phyloP scores from a whole-genome alignment of 2,113 vertebrate species.

The Ochotona curzoniae region DNA sequence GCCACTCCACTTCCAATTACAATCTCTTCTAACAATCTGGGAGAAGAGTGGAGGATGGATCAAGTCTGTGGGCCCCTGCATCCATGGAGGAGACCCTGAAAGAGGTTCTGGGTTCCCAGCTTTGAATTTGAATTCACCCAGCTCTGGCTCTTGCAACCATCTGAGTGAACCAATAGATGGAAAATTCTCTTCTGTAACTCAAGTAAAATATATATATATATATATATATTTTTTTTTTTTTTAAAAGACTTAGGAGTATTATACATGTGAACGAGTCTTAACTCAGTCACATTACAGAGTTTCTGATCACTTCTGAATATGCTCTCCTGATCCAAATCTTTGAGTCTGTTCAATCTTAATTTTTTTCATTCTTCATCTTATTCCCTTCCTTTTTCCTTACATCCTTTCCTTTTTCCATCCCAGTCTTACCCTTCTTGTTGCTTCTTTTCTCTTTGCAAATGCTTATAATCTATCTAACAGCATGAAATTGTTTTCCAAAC shows the following conservation, averaged over 20 bases:
- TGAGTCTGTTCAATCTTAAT: not conserved
- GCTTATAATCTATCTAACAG: not conserved
- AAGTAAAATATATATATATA: not conserved
- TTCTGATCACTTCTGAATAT: not conserved
- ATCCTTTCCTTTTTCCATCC: accelerated
- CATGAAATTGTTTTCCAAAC: not conserved
- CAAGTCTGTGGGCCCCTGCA: too few relatives aligned
- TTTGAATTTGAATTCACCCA: too few relatives aligned
- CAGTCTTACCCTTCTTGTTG: not conserved
- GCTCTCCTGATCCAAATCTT: not conserved
- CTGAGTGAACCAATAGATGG: too few relatives aligned
- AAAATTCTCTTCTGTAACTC: too few relatives aligned
- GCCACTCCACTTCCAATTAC: too few relatives aligned
- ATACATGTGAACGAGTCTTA: not conserved
- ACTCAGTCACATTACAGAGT: not conserved
- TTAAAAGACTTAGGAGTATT: not conserved
- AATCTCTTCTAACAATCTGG: too few relatives aligned
- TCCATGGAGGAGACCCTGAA: too few relatives aligned
- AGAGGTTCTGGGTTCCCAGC: too few relatives aligned
- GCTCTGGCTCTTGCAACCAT: too few relatives aligned
- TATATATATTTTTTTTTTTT: too few relatives aligned
- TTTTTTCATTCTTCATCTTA: not conserved
- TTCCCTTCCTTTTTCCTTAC: not conserved
- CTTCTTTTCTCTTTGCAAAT: not conserved
- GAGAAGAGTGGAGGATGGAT: too few relatives aligned